Evolutionary conservation across 1,140 invertebrate species (phyloP).

Genomic region (Berghia stephanieae): DNA sequence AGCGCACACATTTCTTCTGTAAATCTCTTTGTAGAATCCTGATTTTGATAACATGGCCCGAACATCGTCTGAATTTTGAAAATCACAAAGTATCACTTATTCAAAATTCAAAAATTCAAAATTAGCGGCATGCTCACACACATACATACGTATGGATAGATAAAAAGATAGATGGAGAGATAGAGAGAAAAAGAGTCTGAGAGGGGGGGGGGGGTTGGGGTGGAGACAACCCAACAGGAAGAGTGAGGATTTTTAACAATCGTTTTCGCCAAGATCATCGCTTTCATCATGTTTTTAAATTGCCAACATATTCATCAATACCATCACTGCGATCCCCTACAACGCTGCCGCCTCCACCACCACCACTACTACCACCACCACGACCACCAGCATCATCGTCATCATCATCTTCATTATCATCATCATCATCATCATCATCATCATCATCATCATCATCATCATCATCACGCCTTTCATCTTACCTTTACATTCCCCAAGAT

Average conservation of each 20-base stretch:
- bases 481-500: conserved; percentile 60
- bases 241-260: background rate
- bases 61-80: too few species aligned
- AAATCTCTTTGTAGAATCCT: conserved; percentile 52
- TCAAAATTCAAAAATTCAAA: too few species aligned
- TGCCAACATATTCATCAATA: background rate
- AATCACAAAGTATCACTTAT: too few species aligned
- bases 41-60: conserved; percentile 56
- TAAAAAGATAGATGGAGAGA: too few species aligned
- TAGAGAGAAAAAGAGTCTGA: too few species aligned
- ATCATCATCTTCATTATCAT: too few species aligned
- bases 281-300: background rate
- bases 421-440: background rate
- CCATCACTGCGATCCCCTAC: background rate
- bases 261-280: background rate
- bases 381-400: too few species aligned
- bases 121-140: too few species aligned
- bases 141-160: too few species aligned
- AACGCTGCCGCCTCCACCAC: background rate
- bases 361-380: background rate
- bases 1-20: conserved; percentile 52
- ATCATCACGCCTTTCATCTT: conserved; percentile 26
- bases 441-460: background rate
- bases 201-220: background rate
- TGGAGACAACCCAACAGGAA: background rate